phyloP scores from a whole-genome alignment of 2,113 vertebrate species.

The Mormoops blainvillei region DNA sequence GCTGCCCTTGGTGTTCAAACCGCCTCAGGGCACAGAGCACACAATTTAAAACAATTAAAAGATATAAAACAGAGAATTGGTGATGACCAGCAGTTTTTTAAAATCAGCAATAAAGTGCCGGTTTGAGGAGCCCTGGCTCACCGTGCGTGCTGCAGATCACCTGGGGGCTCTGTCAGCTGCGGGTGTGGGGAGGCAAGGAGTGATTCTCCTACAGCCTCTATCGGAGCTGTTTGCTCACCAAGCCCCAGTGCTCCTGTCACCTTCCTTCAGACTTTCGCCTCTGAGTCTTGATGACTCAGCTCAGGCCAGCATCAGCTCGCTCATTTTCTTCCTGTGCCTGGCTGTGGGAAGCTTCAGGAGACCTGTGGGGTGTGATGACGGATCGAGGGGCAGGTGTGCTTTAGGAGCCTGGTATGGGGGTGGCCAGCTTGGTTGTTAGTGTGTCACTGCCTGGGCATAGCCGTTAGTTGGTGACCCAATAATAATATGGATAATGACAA shows the following conservation, averaged over 20 bases:
- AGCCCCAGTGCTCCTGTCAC: neutral
- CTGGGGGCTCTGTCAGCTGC: neutral
- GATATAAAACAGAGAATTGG: constrained; percentile 21
- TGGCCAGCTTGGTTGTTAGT: neutral
- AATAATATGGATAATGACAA: neutral
- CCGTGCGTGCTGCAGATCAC: neutral
- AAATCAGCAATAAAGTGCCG: constrained; percentile 12
- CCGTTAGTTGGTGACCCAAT: neutral
- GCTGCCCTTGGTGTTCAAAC: constrained; percentile 17
- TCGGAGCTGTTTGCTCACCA: neutral
- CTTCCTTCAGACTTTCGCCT: neutral
- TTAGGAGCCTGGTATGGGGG: too few relatives aligned
- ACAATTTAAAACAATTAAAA: constrained; percentile 57
- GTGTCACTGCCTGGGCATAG: neutral
- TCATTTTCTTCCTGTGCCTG: neutral
- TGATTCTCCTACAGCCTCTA: neutral
- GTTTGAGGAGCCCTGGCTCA: neutral
- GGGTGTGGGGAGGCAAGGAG: neutral
- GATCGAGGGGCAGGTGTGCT: neutral
- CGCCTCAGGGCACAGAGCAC: neutral
- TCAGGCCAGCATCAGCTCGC: neutral
- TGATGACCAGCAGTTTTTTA: neutral
- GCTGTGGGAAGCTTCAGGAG: neutral
- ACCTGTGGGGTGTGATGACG: neutral
- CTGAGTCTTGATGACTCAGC: constrained; percentile 30